Evolutionary conservation across 1,140 invertebrate genomes (phyloP), one percentile per base, ranked within the genome.

Genomic region (Pogonus chalceus): DNA sequence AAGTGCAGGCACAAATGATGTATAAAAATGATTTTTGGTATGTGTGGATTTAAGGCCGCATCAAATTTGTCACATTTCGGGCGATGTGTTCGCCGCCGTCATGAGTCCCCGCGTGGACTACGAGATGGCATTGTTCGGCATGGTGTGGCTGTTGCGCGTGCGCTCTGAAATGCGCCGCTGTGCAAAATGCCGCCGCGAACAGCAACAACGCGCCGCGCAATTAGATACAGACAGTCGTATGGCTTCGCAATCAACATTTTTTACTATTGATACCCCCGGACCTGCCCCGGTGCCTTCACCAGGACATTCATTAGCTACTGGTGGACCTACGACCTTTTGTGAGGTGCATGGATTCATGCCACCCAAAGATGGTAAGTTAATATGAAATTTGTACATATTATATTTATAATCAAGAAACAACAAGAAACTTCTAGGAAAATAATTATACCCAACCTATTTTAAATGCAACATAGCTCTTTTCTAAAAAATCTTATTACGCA

Each of bases 51-150:
- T n/a, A n/a, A n/a, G n/a, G n/a, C n/a, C n/a, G n/a, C n/a, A n/a
- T n/a, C n/a, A n/a, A n/a, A n/a, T n/a, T n/a, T n/a, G n/a, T n/a
- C n/a, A n/a, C n/a, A n/a, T n/a, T n/a, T n/a, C n/a, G 14, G 37
- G 37, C 37, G 37, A 43, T 43, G 37, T 43, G 37, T 9, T 43
- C 37, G 18, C 37, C 37, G n/a, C n/a, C n/a, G n/a, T n/a, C n/a
- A 43, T 43, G 37, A 43, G 37, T 9, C 37, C 37, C 9, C 26
- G 26, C 4, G 37, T 7, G 18, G 18, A 9, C 37, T 43, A 43
- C 37, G 37, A 43, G 72, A 88, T 88, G 85, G 85, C 86, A 76
- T 81, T 88, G 59, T 88, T 88, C 76, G 86, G 85, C 70, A 84
- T 88, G 80, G 83, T 87, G 72, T 87, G 85, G 85, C 74, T 88